Evolutionary conservation across 1,140 invertebrate genomes (phyloP), one percentile per base, ranked within the genome.

Genomic region (Plodia interpunctella): DNA sequence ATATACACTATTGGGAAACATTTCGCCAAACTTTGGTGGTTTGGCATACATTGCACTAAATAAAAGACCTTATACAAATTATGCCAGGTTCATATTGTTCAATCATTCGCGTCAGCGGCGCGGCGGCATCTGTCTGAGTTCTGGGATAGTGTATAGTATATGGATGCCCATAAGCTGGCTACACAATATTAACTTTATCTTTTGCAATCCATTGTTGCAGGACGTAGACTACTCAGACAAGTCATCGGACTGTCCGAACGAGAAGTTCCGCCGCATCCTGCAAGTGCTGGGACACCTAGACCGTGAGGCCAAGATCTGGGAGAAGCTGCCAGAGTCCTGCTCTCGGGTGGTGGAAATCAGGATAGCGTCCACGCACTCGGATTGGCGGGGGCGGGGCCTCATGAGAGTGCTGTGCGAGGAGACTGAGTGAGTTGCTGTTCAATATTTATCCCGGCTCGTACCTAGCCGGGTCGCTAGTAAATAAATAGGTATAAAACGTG

Each of bases 361-460:
- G 67, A 94, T 95, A 62, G 78, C 94, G 1, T 94, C 93, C 2
- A 94, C 94, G 0, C 92, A 94, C 72, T 80, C 82, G 1, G 89
- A 86, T 1, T 94, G 92, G 90, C 83, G 94, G 49, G 94, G 94
- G 10, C 88, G 91, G 62, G 94, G 94, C 5, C 91, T 95, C 6
- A 94, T 91, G 63, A 92, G 92, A 59, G 87, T 91, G 49, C 87
- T 95, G 0, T 87, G 94, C 57, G 91, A 93, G 59, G 92, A 91
- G 70, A 90, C 93, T 20, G 91, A 92, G 94, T 94, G 85, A 91
- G 88, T 60, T 81, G 2, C 13, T 18, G 11, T 9, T 5, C 38
- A 3, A 44, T 44, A 44, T 2, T 15, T 44, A 44, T 4, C 5
- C 15, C n/a, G 30, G 30, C 1, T 1, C 28, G 9, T 5, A 28